Base-by-base conservation (phyloP, 1,140 invertebrate genomes). In the Macrobrachium nipponense region DNA sequence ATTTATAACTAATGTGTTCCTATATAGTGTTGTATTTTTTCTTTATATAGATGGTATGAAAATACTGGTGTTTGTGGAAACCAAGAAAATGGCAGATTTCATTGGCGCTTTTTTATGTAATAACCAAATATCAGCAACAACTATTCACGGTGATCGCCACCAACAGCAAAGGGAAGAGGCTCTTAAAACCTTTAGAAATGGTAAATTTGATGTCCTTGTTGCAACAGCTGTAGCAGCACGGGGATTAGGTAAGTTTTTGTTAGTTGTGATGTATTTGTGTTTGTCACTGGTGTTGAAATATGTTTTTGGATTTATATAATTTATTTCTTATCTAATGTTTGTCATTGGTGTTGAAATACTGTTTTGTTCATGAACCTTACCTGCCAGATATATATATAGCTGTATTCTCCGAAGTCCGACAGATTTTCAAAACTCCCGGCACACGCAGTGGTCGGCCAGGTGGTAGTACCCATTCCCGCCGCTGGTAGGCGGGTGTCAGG, bases 161-260 rank as follows among this genome's bases (percentile, higher is more conserved):
- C 98, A 99, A 90, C 92, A 94, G 64, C 96, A 99, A 91, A 93
- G 98, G 60, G 98, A 99, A 92, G 92, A 95, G 90, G 98, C 98
- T 0, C 90, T 99, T 7, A 86, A 91, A 12, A 96, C 97, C 90
- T 99, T 99, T 90, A 95, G 94, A 89, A 92, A 90, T 80, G 96
- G 96, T 4, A 91, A 90, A 7, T 94, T 94, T 90, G 93, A 94
- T 43, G 95, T 98, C 86, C 90, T 99, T 7, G 96, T 99, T 14
- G 97, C 97, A 0, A 99, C 98, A 2, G 96, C 96, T n/a, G 97
- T 99, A 1, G 97, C 97, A 20, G 96, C 97, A 0, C 92, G 98
- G 80, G 98, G 98, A 17, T 91, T 97, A 15, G 94, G 94, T 95
- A 44, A 84, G 82, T 62, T 62, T n/a, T 0, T 20, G 12, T n/a